Evolutionary conservation across 2,888 invertebrate species (phyloP).

Genomic region (Hirtodrosophila trivittata): DNA sequence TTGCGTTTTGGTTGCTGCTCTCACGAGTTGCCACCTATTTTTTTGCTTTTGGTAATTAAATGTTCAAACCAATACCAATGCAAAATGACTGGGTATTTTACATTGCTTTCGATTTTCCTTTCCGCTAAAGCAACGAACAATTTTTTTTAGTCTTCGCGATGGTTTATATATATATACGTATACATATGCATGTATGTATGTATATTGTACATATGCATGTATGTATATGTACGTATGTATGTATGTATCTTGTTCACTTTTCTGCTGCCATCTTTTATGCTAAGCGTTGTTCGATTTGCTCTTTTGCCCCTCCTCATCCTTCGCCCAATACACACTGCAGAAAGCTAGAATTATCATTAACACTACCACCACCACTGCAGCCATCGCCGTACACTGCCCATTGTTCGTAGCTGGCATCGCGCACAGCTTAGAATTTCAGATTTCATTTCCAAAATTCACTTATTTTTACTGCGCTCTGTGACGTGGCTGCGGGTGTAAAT

Average conservation of each 20-base stretch:
- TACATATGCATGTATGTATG: slow-evolving; percentile 10
- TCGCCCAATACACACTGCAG: slow-evolving; percentile 46
- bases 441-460: slow-evolving; percentile 61
- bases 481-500: slow-evolving; percentile 72
- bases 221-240: slow-evolving; percentile 35
- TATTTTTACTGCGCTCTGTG: slow-evolving; percentile 53
- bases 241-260: slow-evolving; percentile 70
- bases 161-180: slow-evolving; percentile 18
- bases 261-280: slow-evolving; percentile 78
- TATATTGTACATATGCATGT: slow-evolving; percentile 19
- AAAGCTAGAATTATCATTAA: slow-evolving; percentile 65
- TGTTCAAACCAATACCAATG: slow-evolving; percentile 57
- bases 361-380: slow-evolving; percentile 58
- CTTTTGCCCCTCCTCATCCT: slow-evolving; percentile 50
- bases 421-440: slow-evolving; percentile 55
- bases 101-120: slow-evolving; percentile 39
- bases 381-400: slow-evolving; percentile 39
- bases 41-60: slow-evolving; percentile 60
- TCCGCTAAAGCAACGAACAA: slow-evolving; percentile 12
- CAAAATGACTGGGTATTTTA: slow-evolving; percentile 47
- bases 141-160: slow-evolving; percentile 17
- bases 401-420: slow-evolving; percentile 50
- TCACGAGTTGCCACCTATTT: slow-evolving; percentile 72
- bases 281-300: slow-evolving; percentile 64
- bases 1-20: slow-evolving; percentile 53